Evolutionary conservation across 2,888 invertebrate species (phyloP).

Genomic region (Ptychoptera contaminata): DNA sequence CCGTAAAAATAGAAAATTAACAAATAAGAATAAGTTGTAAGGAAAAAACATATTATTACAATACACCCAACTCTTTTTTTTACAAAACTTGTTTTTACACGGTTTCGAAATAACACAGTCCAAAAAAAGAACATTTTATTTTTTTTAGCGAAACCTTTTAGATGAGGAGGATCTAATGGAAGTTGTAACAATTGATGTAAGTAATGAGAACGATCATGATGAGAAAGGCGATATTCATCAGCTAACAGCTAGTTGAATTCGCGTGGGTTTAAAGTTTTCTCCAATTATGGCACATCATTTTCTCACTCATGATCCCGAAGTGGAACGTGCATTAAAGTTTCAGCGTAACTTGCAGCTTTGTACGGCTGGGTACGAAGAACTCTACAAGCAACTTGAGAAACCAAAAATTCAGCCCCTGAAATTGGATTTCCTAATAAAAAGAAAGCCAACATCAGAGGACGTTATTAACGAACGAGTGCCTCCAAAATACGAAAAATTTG

Average conservation of each 20-base stretch:
- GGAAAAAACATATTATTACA: no score
- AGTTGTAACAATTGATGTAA: neutral
- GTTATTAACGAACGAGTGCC: no score
- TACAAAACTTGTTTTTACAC: no score
- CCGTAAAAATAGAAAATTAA: no score
- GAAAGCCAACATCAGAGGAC: no score
- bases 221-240: conserved; percentile 6
- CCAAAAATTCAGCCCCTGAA: conserved; percentile 4
- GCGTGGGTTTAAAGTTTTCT: conserved; percentile 3
- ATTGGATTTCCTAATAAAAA: conserved; percentile 3
- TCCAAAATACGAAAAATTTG: no score
- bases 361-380: no score
- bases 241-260: conserved; percentile 6
- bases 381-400: conserved; percentile 1
- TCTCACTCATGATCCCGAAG: neutral
- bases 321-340: conserved; percentile 3
- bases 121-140: no score
- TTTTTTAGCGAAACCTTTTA: no score
- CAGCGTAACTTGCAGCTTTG: neutral
- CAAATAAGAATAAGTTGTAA: no score
- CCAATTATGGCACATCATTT: conserved; percentile 12
- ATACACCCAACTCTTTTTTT: no score
- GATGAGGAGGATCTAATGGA: conserved; percentile 2
- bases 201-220: conserved; percentile 5
- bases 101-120: no score